These are phyloP conservation scores for Oceanodroma tethys DNA, from an alignment of 2,113 vertebrate genomes.

Conservation along the genomic window DNA sequence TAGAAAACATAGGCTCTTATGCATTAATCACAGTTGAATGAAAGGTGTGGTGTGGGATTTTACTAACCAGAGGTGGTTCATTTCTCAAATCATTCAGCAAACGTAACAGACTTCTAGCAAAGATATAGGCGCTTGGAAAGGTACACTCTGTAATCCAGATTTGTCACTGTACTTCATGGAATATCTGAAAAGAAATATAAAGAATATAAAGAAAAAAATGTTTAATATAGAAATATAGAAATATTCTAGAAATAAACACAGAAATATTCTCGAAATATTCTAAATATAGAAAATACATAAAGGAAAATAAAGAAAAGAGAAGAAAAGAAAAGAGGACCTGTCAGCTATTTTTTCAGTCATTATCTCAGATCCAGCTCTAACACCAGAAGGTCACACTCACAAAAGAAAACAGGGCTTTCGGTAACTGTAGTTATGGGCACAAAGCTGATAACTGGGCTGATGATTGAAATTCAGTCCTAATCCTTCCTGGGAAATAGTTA, in stretches of 20 bases:
- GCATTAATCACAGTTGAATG: not conserved
- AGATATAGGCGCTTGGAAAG: not conserved
- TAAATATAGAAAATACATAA: too few relatives aligned
- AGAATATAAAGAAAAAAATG: too few relatives aligned
- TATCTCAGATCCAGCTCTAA: not conserved
- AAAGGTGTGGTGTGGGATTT: not conserved
- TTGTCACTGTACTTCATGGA: not conserved
- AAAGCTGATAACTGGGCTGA: not conserved
- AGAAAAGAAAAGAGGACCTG: not conserved
- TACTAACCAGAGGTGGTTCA: not conserved
- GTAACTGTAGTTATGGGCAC: not conserved
- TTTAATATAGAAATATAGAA: too few relatives aligned
- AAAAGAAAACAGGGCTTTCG: not conserved
- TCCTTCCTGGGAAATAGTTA: not conserved
- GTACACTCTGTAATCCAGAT: not conserved
- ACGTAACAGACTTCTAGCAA: not conserved
- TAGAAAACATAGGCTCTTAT: not conserved
- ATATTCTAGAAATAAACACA: too few relatives aligned
- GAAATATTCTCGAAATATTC: too few relatives aligned
- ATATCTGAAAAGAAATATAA: not conserved
- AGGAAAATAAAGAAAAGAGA: too few relatives aligned
- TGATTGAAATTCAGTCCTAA: not conserved
- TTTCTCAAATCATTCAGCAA: not conserved
- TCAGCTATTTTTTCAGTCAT: not conserved
- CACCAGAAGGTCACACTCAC: not conserved